These are phyloP conservation scores for Sebastes fasciatus DNA, from an alignment of 2,113 vertebrate genomes.

Conservation along the genomic window DNA sequence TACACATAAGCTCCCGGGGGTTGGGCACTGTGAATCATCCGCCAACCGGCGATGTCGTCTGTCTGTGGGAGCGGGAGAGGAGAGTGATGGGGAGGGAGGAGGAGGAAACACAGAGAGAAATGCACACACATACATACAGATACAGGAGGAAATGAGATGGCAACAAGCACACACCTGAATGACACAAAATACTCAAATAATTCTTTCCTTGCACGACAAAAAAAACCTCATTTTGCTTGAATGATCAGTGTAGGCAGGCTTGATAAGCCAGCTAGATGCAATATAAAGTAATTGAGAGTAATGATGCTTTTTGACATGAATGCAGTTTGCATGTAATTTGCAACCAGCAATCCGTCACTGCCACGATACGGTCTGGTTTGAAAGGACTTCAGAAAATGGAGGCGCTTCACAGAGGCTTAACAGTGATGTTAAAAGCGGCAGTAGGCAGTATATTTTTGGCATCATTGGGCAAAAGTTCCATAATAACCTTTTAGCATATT, in stretches of 20 bases:
- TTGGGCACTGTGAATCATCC: conserved; percentile 36
- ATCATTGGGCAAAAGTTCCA: too few species aligned
- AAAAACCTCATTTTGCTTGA: conserved; percentile 38
- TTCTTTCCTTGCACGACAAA: conserved; percentile 7
- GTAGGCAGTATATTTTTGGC: too few species aligned
- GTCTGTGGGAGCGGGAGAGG: conserved; percentile 27
- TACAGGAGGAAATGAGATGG: conserved; percentile 13
- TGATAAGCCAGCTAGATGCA: conserved; percentile 68
- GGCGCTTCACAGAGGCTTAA: background rate
- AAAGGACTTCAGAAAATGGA: conserved; percentile 2
- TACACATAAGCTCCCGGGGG: conserved; percentile 7
- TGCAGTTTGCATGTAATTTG: conserved; percentile 83
- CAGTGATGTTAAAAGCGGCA: background rate
- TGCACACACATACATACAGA: background rate
- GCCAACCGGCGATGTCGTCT: conserved; percentile 23
- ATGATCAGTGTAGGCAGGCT: conserved; percentile 29
- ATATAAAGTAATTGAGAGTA: conserved; percentile 91
- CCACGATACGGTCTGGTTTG: conserved; percentile 78
- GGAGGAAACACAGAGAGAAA: conserved; percentile 23
- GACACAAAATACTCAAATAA: conserved; percentile 15
- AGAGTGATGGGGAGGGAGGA: conserved; percentile 45
- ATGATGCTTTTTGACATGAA: conserved; percentile 90
- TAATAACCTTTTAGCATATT: too few species aligned
- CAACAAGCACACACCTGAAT: conserved; percentile 11
- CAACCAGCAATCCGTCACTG: conserved; percentile 88